Evolutionary conservation across 2,113 vertebrate species (phyloP), one percentile per base, ranked within the genome.

Genomic region (Macquaria ambigua): DNA sequence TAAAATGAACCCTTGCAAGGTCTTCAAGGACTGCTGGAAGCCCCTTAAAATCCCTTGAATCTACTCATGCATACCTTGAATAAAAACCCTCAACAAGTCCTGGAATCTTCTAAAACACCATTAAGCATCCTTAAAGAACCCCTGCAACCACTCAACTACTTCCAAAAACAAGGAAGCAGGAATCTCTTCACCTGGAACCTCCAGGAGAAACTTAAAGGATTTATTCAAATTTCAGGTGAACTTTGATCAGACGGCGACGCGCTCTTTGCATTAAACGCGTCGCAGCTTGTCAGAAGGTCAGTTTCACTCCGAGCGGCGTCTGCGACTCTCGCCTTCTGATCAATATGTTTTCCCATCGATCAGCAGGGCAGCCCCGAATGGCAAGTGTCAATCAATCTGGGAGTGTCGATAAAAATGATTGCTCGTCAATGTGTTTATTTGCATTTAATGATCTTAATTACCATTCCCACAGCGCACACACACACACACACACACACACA

Each of bases 401-500:
- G 1, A 0, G 3, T 34, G 82, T 81, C 80, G 2, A 92, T 92
- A 92, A 87, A 93, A 90, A 87, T 87, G 80, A 89, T 88, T 21
- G 52, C 28, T 64, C 2, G 18, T 79, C 62, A 21, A 77, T 82
- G 79, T 75, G 83, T 82, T 89, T 87, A 93, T 93, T 93, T 91
- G 91, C 93, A 92, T 93, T 87, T 87, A 89, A 87, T 85, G 86
- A 87, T 81, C 67, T 81, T 77, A 74, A 82, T 87, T 91, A 87
- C n/a, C 84, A 87, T 90, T 82, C 72, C 48, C 66, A n/a, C 9
- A 50, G 12, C 31, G 0, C 56, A 28, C 41, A 6, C 25, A 3
- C 31, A 34, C 64, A 34, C 34, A 50, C 48, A 39, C 37, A 74
- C 31, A 39, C 41, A 28, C 56, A 28, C 41, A 6, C 25, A 3